phyloP scores from a whole-genome alignment of 2,888 invertebrate species.

The Drosophila fulvimacula region DNA sequence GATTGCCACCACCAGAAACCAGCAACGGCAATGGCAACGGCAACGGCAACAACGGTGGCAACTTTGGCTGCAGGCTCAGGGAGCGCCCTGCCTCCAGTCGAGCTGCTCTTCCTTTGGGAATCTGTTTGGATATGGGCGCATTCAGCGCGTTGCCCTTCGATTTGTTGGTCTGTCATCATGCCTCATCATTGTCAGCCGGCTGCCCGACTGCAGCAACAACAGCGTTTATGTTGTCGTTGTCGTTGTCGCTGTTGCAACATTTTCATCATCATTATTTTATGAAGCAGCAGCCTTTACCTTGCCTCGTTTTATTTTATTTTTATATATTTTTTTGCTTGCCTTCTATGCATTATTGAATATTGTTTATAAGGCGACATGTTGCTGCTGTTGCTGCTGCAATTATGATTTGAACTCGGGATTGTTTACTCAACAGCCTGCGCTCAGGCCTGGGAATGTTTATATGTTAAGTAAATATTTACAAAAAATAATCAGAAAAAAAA shows the following conservation, averaged over 20 bases:
- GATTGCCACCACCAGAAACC: constrained; percentile 69
- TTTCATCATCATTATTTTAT: constrained; percentile 82
- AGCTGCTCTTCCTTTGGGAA: constrained; percentile 6
- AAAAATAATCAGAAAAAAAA: constrained; percentile 9
- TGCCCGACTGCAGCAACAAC: constrained; percentile 20
- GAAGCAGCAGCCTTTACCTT: constrained; percentile 52
- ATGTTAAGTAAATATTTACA: constrained; percentile 56
- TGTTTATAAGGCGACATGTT: constrained; percentile 73
- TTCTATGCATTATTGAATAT: constrained; percentile 79
- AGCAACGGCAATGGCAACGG: constrained; percentile 43
- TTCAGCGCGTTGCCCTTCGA: constrained; percentile 67
- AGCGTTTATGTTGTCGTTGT: constrained; percentile 38
- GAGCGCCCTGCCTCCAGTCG: constrained; percentile 8
- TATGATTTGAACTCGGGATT: constrained; percentile 50
- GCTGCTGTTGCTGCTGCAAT: constrained; percentile 46
- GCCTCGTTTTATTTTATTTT: no score
- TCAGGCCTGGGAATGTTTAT: constrained; percentile 62
- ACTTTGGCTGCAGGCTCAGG: constrained; percentile 70
- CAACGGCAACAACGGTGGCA: constrained; percentile 58
- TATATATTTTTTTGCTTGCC: not conserved
- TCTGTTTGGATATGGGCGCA: constrained; percentile 51
- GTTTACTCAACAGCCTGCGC: constrained; percentile 64
- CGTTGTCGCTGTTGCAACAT: constrained; percentile 68
- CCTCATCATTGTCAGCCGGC: constrained; percentile 80
- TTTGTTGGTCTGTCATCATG: constrained; percentile 82